Evolutionary conservation across 2,888 invertebrate species (phyloP), one percentile per base, ranked within the genome.

Genomic region (Hydriomena furcata): DNA sequence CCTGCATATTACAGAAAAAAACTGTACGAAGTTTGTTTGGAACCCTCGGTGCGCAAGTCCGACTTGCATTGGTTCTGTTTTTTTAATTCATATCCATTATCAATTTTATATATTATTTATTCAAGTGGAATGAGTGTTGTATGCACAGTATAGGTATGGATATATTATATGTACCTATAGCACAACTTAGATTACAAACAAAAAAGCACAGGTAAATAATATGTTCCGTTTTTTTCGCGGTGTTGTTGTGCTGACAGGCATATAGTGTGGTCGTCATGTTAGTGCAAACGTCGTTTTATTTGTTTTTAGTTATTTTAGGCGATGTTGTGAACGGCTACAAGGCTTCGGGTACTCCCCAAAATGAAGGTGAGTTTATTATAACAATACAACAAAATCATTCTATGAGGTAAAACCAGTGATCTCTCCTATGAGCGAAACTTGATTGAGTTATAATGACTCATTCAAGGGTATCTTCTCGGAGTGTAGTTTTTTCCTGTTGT

Each of bases 211-310:
- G n/a, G n/a, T n/a, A n/a, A n/a, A n/a, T n/a, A 32, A 42, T 17
- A 13, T 17, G 12, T 31, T 31, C 24, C 17, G 17, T 21, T 7
- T 13, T 6, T 7, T 8, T 25, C 2, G 2, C 17, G 3, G 8
- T 17, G 25, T 46, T 27, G 20, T 46, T 40, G 38, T 28, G 1
- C 12, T 25, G 7, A 20, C 20, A 12, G 32, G 20, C 20, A 7
- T 24, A 5, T n/a, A 34, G 27, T 7, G 37, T 38, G 20, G 45
- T 40, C 46, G 38, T 32, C 12, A 40, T 46, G 38, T 40, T 27
- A 6, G 21, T 46, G 27, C 38, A 13, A 10, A 34, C n/a, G 25
- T 27, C 4, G 24, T 0, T 13, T n/a, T 40, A 32, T 40, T 20
- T 24, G 23, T 0, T 46, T 25, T 32, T 46, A 5, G 27, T 34